Evolutionary conservation across 2,888 invertebrate genomes (phyloP), one percentile per base, ranked within the genome.

Genomic region (Tetragonisca angustula): DNA sequence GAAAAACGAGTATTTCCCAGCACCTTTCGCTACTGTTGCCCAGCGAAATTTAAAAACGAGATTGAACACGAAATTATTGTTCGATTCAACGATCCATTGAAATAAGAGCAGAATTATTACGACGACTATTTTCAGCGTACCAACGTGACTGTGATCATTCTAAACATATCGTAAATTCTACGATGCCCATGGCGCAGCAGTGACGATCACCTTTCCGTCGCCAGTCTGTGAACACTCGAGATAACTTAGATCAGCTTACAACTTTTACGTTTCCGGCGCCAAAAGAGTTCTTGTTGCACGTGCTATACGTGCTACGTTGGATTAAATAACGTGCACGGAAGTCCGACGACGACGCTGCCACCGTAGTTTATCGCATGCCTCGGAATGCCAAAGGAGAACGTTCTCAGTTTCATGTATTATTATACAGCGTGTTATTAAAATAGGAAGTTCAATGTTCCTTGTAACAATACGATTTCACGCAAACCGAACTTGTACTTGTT

Each of bases 191-290:
- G 65, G 65, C 32, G 49, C 69, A 54, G 43, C 50, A 52, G 50
- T 59, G 21, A 19, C 67, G 64, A 61, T 80, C 83, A 49, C 59
- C 77, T 83, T 43, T 79, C 80, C 83, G 27, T 65, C 73, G 84
- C 59, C 65, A 70, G 71, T 70, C 78, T 59, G 64, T 62, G 24
- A 70, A 76, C 67, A 56, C 79, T 74, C 27, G 2, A 74, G 84
- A 85, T 85, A 85, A 84, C 70, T 32, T 24, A 62, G 73, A 27
- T 83, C 65, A 67, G 19, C 52, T 79, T 83, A 79, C 79, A 19
- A 73, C 83, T 72, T 79, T 70, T 76, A 52, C 54, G 67, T 79
- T 76, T 79, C 84, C 79, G 84, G 84, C 84, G 84, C 84, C 84
- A 69, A 76, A 83, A 61, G 79, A 79, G 79, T 73, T 76, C 79